These are phyloP conservation scores for Fringilla coelebs DNA, from an alignment of 2,797 vertebrate genomes.

Conservation along the genomic window DNA sequence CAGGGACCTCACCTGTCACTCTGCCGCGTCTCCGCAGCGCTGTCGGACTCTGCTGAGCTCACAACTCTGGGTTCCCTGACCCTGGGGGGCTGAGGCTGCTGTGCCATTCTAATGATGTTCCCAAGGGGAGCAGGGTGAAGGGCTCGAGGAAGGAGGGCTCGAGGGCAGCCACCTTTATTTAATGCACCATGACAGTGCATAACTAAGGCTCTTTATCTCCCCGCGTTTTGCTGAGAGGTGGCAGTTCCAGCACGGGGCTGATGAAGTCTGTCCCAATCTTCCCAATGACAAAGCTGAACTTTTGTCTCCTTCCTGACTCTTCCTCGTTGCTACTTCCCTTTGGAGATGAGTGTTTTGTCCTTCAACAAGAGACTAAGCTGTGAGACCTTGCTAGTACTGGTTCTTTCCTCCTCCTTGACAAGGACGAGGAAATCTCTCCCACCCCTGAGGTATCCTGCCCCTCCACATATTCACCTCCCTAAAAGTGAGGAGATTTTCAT, in stretches of 20 bases:
- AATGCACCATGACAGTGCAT: slow-evolving; percentile 43
- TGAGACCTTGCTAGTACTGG: neutral
- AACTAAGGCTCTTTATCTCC: neutral
- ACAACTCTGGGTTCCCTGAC: neutral
- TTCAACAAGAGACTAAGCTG: neutral
- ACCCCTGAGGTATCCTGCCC: neutral
- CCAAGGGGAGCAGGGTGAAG: slow-evolving; percentile 33
- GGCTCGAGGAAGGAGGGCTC: slow-evolving; percentile 4
- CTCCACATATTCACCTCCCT: neutral
- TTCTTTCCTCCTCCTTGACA: neutral
- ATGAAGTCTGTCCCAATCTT: neutral
- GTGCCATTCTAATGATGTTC: slow-evolving; percentile 54
- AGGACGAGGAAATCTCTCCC: rapidly evolving
- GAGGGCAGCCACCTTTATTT: slow-evolving; percentile 50
- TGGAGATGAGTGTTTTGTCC: neutral
- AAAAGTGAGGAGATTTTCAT: neutral
- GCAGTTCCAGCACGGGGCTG: neutral
- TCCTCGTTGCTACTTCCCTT: rapidly evolving
- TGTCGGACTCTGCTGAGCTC: slow-evolving; percentile 51
- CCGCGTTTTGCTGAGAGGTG: slow-evolving; percentile 4
- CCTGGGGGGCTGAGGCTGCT: neutral
- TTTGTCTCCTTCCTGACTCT: neutral
- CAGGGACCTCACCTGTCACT: slow-evolving; percentile 55
- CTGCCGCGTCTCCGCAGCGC: neutral
- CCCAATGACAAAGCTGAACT: neutral